Percentiles rank a stretch among this genome's conserved stretches.
phyloP scores from a whole-genome alignment of 2,113 vertebrate genomes.

The Ranitomeya imitator region DNA sequence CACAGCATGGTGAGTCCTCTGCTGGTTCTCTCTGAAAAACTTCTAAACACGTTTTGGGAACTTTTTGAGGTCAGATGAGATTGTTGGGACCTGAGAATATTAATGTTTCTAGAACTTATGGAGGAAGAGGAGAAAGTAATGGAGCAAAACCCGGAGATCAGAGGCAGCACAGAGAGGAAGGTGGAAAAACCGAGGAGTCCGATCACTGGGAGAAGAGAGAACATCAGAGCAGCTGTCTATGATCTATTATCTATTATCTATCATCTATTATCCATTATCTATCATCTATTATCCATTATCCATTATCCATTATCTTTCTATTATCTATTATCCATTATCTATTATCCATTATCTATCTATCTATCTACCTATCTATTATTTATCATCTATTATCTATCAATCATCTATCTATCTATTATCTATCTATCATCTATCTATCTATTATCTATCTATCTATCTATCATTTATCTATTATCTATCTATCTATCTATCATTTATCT shows the following conservation, averaged over 20 bases:
- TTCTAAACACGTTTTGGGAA: not conserved
- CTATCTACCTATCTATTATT: too few species aligned
- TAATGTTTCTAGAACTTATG: not conserved
- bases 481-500: not conserved
- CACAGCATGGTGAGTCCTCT: constrained; percentile 25
- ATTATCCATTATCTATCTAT: not conserved
- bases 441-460: not conserved
- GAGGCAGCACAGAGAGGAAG: too few species aligned
- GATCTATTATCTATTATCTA: not conserved
- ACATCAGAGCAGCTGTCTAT: not conserved
- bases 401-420: not conserved
- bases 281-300: too few species aligned
- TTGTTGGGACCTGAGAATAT: not conserved
- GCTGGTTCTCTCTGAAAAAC: not conserved
- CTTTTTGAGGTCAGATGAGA: not conserved
- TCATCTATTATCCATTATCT: not conserved
- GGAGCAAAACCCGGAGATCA: too few species aligned
- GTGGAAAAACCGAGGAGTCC: too few species aligned
- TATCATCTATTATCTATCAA: too few species aligned
- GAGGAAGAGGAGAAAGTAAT: too few species aligned
- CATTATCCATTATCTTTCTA: too few species aligned
- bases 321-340: too few species aligned
- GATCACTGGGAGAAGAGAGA: too few species aligned
- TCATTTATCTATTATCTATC: not conserved
- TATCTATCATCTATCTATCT: not conserved